These are phyloP conservation scores for Aethes cnicana DNA, from an alignment of 2,888 invertebrate genomes.

Conservation along the genomic window DNA sequence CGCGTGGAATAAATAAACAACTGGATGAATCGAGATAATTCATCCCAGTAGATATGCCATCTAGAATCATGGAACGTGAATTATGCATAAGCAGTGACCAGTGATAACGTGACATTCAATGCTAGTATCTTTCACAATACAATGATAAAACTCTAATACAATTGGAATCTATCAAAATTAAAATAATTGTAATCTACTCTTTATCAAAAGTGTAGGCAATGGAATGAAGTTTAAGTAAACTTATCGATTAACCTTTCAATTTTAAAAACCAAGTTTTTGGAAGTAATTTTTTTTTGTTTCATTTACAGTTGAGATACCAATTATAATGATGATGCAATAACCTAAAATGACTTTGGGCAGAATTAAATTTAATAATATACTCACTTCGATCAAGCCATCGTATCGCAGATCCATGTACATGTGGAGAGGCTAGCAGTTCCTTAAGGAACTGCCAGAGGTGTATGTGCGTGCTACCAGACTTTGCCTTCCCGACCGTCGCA, in stretches of 20 bases:
- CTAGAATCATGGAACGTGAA: neutral
- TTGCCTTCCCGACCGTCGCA: constrained; percentile 59
- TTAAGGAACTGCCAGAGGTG: constrained; percentile 99
- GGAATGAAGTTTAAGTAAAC: no score
- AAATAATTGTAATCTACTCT: no score
- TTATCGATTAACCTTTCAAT: no score
- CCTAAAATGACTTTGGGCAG: neutral
- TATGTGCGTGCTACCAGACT: constrained; percentile 91
- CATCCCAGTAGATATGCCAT: constrained; percentile 9
- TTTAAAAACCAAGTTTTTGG: no score
- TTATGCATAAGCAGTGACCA: no score
- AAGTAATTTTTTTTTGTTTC: no score
- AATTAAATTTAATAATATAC: constrained; percentile 47
- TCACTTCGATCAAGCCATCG: constrained; percentile 96
- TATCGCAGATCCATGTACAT: constrained; percentile 95
- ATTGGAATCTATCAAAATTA: no score
- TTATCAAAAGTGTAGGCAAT: no score
- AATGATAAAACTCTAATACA: no score
- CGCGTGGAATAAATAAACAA: constrained; percentile 10
- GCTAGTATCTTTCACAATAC: no score
- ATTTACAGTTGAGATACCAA: no score
- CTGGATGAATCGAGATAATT: constrained; percentile 5
- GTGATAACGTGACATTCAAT: no score
- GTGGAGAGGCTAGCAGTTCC: constrained; percentile 94
- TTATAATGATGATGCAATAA: neutral